Evolutionary conservation across 1,140 invertebrate species (phyloP), one percentile per base, ranked within the genome.

Genomic region (Amphibalanus amphitrite): DNA sequence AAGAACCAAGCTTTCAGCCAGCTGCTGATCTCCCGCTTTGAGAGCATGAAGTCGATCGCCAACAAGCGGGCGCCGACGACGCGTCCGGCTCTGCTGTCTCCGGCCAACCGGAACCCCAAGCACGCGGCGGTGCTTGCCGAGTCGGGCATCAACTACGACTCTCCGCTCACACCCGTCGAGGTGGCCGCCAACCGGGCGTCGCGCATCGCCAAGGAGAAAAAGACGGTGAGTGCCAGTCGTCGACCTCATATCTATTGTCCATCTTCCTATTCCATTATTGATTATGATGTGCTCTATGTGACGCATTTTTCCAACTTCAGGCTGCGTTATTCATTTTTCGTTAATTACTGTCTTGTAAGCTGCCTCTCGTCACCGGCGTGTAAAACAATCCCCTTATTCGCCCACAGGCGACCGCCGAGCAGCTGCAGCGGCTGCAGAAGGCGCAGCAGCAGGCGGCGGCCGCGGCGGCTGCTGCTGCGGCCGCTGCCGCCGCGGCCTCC

Each of bases 151-250:
- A 87, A 87, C 76, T 92, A 94, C 76, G 94, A 97, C 75, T 85
- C 84, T 73, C 93, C 93, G 0, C 80, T 93, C 28, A 85, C 86
- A 71, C 93, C 93, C 0, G 86, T 89, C 75, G 89, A 93, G 75
- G 89, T 97, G 40, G 93, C 93, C 3, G 83, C 86, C 13, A 87
- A 87, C 70, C 83, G 92, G 75, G 90, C 90, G 3, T 93, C 96
- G 76, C 83, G 92, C 72, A 88, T 94, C 71, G 87, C 87, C 0
- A 85, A 88, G 75, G 91, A 93, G 75, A 95, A 95, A 76, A 84
- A 86, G 73, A 79, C 83, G 33, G 70, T 69, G 38, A 72, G 72
- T 69, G 67, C 71, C 59, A 67, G 40, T 47, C n/a, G n/a, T n/a
- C n/a, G n/a, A n/a, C n/a, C n/a, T n/a, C n/a, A n/a, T n/a, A n/a